Base-by-base conservation (phyloP, 2,797 vertebrate species). In the Sebastes oblongus region DNA sequence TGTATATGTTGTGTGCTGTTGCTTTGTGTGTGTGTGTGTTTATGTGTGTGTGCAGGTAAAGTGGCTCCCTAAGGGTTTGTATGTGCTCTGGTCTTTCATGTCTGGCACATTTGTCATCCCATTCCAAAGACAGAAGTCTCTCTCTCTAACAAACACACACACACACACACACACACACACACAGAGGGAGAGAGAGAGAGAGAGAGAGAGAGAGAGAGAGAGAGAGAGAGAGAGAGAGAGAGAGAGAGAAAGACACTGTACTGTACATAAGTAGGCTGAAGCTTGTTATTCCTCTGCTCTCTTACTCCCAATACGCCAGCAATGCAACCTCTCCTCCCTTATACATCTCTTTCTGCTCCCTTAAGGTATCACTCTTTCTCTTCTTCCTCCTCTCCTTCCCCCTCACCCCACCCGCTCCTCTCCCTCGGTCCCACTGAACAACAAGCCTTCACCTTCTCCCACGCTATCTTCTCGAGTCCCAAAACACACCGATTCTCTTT, bases 71-170 rank as follows among this genome's bases (percentile, higher is more conserved):
- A 27, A 81, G 90, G 85, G 84, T 87, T 68, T 85, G 81, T 83
- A 74, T 90, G 78, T 84, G 75, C 78, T 85, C 81, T 88, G 86
- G 85, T 92, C 90, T 92, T 93, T 93, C 88, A 91, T 93, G 90
- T 92, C 88, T 92, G 87, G 68, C 85, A 89, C 92, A 92, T 92
- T 94, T 94, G 92, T 93, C 88, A 91, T 89, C 86, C 80, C 82
- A 68, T 85, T 88, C 85, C 85, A 81, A 83, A 90, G 75, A 92
- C 80, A 83, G 55, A 67, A 85, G 70, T 62, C 67, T 72, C 66
- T 68, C 80, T 36, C 66, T 71, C 22, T 42, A 6, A 16, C 14
- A 7, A 1, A 13, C 22, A 24, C 54, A 55, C 54, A 25, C 36
- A 59, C 66, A 54, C 67, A 60, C 77, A 70, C 52, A 24, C 36